Percentiles rank a stretch among this genome's conserved stretches.
phyloP scores from a whole-genome alignment of 2,888 invertebrate species.

The Sphaerophoria taeniata region DNA sequence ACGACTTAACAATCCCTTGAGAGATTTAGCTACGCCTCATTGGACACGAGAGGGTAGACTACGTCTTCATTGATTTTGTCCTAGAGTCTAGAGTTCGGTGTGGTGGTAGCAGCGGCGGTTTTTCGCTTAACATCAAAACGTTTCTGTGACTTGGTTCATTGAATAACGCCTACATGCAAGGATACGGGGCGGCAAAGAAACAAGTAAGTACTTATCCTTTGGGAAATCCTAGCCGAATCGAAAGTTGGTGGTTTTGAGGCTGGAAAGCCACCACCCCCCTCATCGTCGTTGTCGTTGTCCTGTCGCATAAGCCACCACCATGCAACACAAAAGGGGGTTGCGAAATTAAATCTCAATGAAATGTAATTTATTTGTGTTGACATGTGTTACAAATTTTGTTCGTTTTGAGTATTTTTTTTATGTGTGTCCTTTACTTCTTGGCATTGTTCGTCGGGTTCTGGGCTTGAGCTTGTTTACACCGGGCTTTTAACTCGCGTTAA shows the following conservation, averaged over 20 bases:
- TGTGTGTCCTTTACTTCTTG: too few relatives aligned
- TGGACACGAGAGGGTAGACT: conserved; percentile 71
- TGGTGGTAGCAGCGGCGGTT: neutral
- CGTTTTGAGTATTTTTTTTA: conserved; percentile 37
- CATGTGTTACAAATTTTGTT: conserved; percentile 77
- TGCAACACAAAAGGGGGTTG: conserved; percentile 35
- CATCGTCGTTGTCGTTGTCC: too few relatives aligned
- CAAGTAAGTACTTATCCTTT: conserved; percentile 69
- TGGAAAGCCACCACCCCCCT: conserved; percentile 63
- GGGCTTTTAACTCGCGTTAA: conserved; percentile 58
- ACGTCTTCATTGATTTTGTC: conserved; percentile 73
- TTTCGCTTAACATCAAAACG: conserved; percentile 63
- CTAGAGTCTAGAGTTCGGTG: neutral
- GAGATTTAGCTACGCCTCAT: conserved; percentile 72
- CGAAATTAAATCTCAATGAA: conserved; percentile 76
- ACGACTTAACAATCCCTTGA: conserved; percentile 61
- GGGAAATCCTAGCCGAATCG: conserved; percentile 74
- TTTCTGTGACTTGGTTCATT: neutral
- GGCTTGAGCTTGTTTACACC: conserved; percentile 65
- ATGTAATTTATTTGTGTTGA: conserved; percentile 77
- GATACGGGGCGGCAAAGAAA: neutral
- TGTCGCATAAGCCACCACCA: conserved; percentile 6
- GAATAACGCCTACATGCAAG: conserved; percentile 10
- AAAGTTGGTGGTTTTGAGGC: conserved; percentile 73
- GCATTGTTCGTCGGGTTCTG: conserved; percentile 18